Base-by-base conservation (phyloP, 2,113 vertebrate species). In the Lutjanus erythropterus region DNA sequence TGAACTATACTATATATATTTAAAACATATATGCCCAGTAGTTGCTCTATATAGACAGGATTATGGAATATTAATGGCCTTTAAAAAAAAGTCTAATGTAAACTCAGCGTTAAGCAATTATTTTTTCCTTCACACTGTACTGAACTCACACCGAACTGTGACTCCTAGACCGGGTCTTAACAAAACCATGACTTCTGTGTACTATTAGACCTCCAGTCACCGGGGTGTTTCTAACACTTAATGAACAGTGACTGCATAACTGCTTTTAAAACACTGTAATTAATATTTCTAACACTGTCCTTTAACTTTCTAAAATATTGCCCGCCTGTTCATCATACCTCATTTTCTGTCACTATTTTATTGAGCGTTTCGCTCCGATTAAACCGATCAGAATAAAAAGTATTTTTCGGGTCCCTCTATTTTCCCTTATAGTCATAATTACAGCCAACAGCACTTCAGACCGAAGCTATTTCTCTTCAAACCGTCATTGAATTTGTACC, bases 251-350 rank as follows among this genome's bases (percentile, higher is more conserved):
- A 27, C 23, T 12, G 50, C 11, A 14, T 5, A 15, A 15, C 23
- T 29, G 52, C 25, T 27, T 25, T 53, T 25, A 21, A n/a, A 21
- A 23, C 9, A n/a, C 56, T 41, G 47, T 9, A 23, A 74, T 74
- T 74, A 33, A 69, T 81, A 74, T 75, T 10, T 42, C 16, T 71
- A 58, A 79, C 31, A 62, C 7, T 29, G 42, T 27, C 49, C 19
- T 46, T 64, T 39, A 41, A 39, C 15, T 7, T 25, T 14, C 18
- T 50, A 3, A 5, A 27, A 50, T n/a, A 60, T 21, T 29, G 29
- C 61, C 37, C 53, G 67, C 33, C 49, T 61, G 39, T 58, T 77
- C 58, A 27, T 7, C 3, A 0, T 50, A 31, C 53, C 70, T 59
- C 67, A 31, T 23, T 71, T 60, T 44, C 46, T 44, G 50, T 35